These are phyloP conservation scores for Cheiracanthium punctorium DNA, from an alignment of 2,888 invertebrate genomes.

Conservation along the genomic window DNA sequence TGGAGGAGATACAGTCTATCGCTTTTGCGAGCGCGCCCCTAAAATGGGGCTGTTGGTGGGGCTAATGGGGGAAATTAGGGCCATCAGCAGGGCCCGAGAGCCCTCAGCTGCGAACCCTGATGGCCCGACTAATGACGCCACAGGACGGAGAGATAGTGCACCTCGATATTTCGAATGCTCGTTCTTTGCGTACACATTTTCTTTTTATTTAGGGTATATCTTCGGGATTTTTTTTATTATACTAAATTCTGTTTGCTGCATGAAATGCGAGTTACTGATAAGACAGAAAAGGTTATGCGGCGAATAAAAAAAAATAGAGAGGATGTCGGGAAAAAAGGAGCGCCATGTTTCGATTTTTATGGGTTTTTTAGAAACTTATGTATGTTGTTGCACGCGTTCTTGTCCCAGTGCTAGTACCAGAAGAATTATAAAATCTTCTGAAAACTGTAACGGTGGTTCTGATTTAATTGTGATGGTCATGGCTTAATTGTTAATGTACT, in stretches of 20 bases:
- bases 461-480: background rate
- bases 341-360: background rate
- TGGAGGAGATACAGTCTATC: conserved; percentile 47
- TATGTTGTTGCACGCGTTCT: background rate
- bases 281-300: background rate
- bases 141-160: conserved; percentile 14
- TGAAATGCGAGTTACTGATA: conserved; percentile 1
- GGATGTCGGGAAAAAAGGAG: background rate
- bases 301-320: background rate
- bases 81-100: conserved; percentile 60
- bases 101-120: conserved; percentile 51
- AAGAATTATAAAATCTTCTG: background rate
- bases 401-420: too few relatives aligned
- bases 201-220: conserved; percentile 9
- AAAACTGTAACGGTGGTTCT: background rate
- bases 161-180: background rate
- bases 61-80: conserved; percentile 66
- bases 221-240: background rate
- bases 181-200: background rate
- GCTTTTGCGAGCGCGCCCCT: conserved; percentile 45
- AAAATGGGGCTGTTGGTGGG: conserved; percentile 61
- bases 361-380: background rate
- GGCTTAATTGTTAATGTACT: background rate
- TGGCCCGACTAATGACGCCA: conserved; percentile 59
- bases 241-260: background rate